Base-by-base conservation (phyloP, 2,113 vertebrate genomes). In the Leucoraja erinaceus region DNA sequence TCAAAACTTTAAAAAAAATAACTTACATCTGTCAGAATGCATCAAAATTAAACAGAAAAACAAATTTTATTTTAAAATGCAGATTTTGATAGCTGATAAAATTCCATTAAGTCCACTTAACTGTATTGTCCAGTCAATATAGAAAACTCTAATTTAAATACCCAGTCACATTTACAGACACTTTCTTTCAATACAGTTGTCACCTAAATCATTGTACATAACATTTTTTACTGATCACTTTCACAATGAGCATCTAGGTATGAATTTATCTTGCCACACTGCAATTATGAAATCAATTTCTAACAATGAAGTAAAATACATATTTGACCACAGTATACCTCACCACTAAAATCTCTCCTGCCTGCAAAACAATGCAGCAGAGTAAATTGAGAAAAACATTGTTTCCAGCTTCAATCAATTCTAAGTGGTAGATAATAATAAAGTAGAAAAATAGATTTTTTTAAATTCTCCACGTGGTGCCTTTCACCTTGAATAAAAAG, bases 401-500 rank as follows among this genome's bases (percentile, higher is more conserved):
- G 25, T 63, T 16, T 66, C 9, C 38, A 12, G 25, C n/a, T 90
- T 70, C 38, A 66, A 38, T 11, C 38, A 22, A 12, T 33, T 31
- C n/a, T 11, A 25, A 9, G 63, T 90, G 5, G 4, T 70, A 38
- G 63, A 70, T 38, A 2, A 1, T 74, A 72, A 72, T 28, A 72
- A 70, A 25, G 14, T 10, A 18, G 70, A 47, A 91, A 90, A 91
- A 22, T 5, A 91, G 68, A 4, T 90, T 22, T 31, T 72, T 22
- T 72, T 72, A 20, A 72, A 63, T 63, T 6, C 59, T 16, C 14
- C 11, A 63, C 81, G 61, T 86, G 81, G 25, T 66, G 70, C 22
- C 25, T 72, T 72, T 72, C 66, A 72, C 90, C 90, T 91, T 91
- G 68, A 74, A 72, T 70, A 74, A 72, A 54, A 91, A 72, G 38